phyloP scores from a whole-genome alignment of 2,797 vertebrate species.

The Steatocranus sp. region DNA sequence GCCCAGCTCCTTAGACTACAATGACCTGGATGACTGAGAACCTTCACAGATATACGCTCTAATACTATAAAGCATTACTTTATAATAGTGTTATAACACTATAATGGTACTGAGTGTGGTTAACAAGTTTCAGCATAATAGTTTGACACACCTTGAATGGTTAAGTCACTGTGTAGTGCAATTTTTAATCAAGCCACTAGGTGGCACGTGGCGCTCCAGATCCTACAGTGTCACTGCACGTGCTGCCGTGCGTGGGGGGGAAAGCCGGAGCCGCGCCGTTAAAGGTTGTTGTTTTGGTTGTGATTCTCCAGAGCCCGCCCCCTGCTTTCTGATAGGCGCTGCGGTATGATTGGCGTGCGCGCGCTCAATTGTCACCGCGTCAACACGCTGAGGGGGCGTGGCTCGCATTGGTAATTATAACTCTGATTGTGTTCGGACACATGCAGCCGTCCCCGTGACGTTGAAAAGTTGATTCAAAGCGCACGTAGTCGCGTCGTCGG shows the following conservation, averaged over 20 bases:
- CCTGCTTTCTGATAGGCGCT: constrained; percentile 3
- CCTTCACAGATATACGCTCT: not conserved
- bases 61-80: not conserved
- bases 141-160: not conserved
- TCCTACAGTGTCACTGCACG: constrained; percentile 8
- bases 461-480: constrained; percentile 44
- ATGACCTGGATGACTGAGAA: not conserved
- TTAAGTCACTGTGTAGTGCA: not conserved
- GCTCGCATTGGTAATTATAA: not conserved
- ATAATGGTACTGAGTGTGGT: not conserved
- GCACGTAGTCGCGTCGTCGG: not conserved
- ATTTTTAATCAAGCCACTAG: not conserved
- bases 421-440: constrained; percentile 2
- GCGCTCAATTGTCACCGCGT: accelerated
- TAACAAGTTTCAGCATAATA: not conserved
- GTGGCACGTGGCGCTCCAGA: not conserved
- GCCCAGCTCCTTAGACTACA: not conserved
- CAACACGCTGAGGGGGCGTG: not conserved
- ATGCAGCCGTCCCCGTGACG: constrained; percentile 42
- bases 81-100: not conserved
- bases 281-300: constrained; percentile 5
- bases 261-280: not conserved
- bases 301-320: not conserved
- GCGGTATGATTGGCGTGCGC: not conserved
- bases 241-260: constrained; percentile 11